phyloP scores from a whole-genome alignment of 2,888 invertebrate genomes.

The Watsonalla binaria region DNA sequence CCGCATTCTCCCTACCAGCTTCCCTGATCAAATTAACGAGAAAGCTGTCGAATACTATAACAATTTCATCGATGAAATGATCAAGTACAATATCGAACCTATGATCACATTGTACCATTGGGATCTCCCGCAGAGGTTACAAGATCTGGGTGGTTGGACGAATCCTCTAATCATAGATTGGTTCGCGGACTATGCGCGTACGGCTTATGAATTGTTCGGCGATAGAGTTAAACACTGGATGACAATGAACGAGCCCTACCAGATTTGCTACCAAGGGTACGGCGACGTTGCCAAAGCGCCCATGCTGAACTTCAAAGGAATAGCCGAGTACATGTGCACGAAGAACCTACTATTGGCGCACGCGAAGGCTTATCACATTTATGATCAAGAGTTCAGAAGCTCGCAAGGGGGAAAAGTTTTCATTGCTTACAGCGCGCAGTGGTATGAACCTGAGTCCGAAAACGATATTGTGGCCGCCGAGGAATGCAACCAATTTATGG shows the following conservation, averaged over 20 bases:
- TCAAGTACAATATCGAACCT: conserved; percentile 78
- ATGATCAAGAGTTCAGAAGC: conserved; percentile 42
- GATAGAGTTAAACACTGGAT: conserved; percentile 73
- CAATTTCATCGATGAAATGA: conserved; percentile 77
- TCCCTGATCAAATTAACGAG: conserved; percentile 64
- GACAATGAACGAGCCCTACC: conserved; percentile 75
- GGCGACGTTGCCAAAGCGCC: conserved; percentile 39
- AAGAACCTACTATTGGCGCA: conserved; percentile 76
- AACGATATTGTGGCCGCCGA: conserved; percentile 60
- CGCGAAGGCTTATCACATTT: conserved; percentile 56
- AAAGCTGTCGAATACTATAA: conserved; percentile 81
- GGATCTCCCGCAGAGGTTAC: conserved; percentile 68
- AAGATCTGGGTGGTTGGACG: conserved; percentile 71
- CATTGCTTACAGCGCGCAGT: conserved; percentile 75
- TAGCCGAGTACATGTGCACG: conserved; percentile 68
- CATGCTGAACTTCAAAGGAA: conserved; percentile 46
- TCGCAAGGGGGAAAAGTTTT: conserved; percentile 51
- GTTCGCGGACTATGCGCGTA: conserved; percentile 60
- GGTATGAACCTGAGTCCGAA: conserved; percentile 63
- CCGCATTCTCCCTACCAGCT: conserved; percentile 77
- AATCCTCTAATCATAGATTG: conserved; percentile 58
- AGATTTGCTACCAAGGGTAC: conserved; percentile 57
- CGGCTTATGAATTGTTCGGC: conserved; percentile 55
- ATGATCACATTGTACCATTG: conserved; percentile 73
- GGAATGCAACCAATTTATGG: conserved; percentile 66